Conservation (phyloP, 2,888 invertebrate species). For the Muscina levida region DNA sequence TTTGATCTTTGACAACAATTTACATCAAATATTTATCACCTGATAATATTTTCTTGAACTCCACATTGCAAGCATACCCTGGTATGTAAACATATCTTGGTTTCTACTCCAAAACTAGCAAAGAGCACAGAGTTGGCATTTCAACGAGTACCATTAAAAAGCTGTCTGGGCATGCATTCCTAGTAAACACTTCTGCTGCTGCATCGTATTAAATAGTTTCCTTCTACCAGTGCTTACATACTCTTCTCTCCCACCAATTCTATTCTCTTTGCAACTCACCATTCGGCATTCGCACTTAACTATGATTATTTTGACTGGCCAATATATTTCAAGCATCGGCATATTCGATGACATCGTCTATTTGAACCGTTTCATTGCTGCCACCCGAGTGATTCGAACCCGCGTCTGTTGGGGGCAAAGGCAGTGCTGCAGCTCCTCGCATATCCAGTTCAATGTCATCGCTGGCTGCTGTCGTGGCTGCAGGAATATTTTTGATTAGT, state of each 20-base stretch:
- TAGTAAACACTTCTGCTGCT: no score
- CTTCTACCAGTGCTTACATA: no score
- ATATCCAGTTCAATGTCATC: constrained; percentile 70
- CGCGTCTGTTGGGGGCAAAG: constrained; percentile 68
- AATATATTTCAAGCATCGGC: constrained; percentile 74
- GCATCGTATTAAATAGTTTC: no score
- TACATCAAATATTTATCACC: no score
- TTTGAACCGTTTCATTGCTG: constrained; percentile 79
- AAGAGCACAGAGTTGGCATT: no score
- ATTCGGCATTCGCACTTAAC: background rate
- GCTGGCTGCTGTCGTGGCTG: constrained; percentile 50
- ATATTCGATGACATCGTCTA: constrained; percentile 79
- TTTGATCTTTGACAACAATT: no score
- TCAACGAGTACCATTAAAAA: no score
- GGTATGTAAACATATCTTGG: no score
- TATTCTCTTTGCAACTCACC: background rate
- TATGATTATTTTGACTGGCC: constrained; percentile 10
- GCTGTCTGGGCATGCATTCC: no score
- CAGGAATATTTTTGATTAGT: constrained; percentile 43
- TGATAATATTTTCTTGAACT: no score
- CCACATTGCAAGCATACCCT: no score
- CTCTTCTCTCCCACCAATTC: background rate
- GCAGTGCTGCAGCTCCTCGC: constrained; percentile 69
- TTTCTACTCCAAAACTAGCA: no score
- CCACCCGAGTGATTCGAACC: constrained; percentile 80